Percentiles rank a stretch among this genome's conserved stretches.
Conservation (phyloP, 2,888 invertebrate genomes). For the Agrochola litura region DNA sequence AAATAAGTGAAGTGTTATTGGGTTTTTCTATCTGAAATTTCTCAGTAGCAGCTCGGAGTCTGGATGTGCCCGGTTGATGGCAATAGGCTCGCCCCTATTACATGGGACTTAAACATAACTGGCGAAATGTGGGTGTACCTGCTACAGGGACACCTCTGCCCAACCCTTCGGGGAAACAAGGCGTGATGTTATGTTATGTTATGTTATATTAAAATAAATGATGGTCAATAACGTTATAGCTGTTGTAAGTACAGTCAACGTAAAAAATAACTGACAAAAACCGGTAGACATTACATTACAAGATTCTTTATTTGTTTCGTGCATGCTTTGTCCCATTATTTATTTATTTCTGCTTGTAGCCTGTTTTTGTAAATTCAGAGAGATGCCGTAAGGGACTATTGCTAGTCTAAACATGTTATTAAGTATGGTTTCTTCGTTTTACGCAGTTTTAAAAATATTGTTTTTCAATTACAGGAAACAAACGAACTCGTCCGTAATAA, state of each 20-base stretch:
- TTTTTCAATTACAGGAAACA: too few species aligned
- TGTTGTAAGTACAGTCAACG: slow-evolving; percentile 1
- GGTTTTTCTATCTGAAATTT: too few species aligned
- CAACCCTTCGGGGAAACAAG: too few species aligned
- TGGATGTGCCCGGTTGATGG: too few species aligned
- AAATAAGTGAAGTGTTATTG: neutral
- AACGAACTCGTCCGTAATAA: slow-evolving; percentile 29
- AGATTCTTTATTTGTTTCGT: neutral
- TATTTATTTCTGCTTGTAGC: neutral
- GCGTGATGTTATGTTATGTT: too few species aligned
- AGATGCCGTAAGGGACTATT: neutral
- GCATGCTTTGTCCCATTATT: neutral
- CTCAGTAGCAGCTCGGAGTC: too few species aligned
- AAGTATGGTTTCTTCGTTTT: neutral
- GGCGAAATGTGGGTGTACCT: too few species aligned
- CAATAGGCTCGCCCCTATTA: too few species aligned
- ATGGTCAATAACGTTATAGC: neutral
- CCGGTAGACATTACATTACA: neutral
- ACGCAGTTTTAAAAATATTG: too few species aligned
- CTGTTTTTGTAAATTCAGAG: neutral
- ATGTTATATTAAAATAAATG: neutral
- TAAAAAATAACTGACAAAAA: neutral
- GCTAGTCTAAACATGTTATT: neutral
- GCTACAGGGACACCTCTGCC: too few species aligned
- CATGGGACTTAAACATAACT: too few species aligned